Percentiles rank a stretch among this genome's conserved stretches.
Conservation (phyloP, 2,888 invertebrate genomes). For the Phorcus lineatus region DNA sequence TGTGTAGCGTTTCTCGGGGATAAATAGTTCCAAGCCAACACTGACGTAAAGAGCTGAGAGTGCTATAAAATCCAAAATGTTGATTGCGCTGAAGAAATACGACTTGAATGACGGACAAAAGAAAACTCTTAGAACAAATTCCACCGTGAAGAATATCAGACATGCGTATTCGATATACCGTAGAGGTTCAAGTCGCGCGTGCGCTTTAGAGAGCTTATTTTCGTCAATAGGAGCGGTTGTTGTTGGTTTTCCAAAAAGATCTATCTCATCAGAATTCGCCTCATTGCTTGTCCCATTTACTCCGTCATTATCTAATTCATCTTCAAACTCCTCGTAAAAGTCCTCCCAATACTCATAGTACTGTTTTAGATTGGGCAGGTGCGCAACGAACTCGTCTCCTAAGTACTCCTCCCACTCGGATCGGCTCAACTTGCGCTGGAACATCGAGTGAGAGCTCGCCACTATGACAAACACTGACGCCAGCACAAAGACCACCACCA, state of each 20-base stretch:
- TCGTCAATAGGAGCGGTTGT: background rate
- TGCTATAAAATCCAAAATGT: slow-evolving; percentile 58
- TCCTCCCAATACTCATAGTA: background rate
- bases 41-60: slow-evolving; percentile 55
- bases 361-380: background rate
- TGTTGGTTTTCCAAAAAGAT: too few relatives aligned
- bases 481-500: slow-evolving; percentile 48
- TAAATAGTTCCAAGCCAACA: slow-evolving; percentile 45
- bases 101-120: slow-evolving; percentile 46
- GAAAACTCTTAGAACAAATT: slow-evolving; percentile 48
- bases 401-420: slow-evolving; percentile 41
- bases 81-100: slow-evolving; percentile 49
- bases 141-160: slow-evolving; percentile 58
- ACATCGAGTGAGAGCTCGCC: slow-evolving; percentile 53
- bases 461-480: slow-evolving; percentile 54
- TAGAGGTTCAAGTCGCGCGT: slow-evolving; percentile 30
- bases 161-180: slow-evolving; percentile 47
- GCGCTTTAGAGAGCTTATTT: slow-evolving; percentile 32
- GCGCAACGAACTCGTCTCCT: background rate
- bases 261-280: too few relatives aligned
- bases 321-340: background rate
- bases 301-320: background rate
- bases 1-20: slow-evolving; percentile 51
- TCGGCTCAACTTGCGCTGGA: slow-evolving; percentile 40
- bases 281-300: background rate